Evolutionary conservation across 1,140 invertebrate genomes (phyloP), one percentile per base, ranked within the genome.

Genomic region (Procambarus virginalis): DNA sequence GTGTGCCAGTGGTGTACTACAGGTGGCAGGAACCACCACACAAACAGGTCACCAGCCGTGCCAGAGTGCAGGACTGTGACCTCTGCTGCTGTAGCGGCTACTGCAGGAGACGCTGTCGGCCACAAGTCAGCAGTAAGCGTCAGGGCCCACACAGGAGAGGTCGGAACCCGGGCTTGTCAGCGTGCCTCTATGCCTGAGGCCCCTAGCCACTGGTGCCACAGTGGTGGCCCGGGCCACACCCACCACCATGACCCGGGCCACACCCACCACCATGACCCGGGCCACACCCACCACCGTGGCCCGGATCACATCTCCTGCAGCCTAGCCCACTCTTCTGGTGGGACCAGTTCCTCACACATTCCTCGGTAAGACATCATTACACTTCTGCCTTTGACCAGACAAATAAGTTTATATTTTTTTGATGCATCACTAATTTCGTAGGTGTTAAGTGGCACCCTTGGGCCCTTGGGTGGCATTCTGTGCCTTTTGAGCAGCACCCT

Each of bases 301-400:
- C 5, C 22, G 2, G 5, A 12, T 3, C 10, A 20, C 12, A 9
- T 22, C 77, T 3, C 48, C 46, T n/a, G 49, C 20, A n/a, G 10
- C 48, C 77, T 73, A 5, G 34, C 22, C 5, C 48, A 49, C 14
- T 79, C 77, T 55, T 79, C 77, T 79, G 77, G 77, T 79, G 77
- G 77, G 77, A 79, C 49, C 48, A 58, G 48, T 79, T 45, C 77
- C n/a, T 79, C 77, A 79, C 46, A 9, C 20, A 58, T 12, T 79
- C 55, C 48, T n/a, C 77, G 77, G 77, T 79, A 79, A 79, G 77
- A 51, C 12, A 55, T 5, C 51, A 55, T 55, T 55, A 9, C 4
- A 55, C 51, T 55, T 55, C 4, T 55, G 2, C 2, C 51, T 55
- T 55, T 55, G 51, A 5, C 51, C 10, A 55, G 51, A 8, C 51